phyloP scores from a whole-genome alignment of 2,113 vertebrate genomes.

The Colius striatus region DNA sequence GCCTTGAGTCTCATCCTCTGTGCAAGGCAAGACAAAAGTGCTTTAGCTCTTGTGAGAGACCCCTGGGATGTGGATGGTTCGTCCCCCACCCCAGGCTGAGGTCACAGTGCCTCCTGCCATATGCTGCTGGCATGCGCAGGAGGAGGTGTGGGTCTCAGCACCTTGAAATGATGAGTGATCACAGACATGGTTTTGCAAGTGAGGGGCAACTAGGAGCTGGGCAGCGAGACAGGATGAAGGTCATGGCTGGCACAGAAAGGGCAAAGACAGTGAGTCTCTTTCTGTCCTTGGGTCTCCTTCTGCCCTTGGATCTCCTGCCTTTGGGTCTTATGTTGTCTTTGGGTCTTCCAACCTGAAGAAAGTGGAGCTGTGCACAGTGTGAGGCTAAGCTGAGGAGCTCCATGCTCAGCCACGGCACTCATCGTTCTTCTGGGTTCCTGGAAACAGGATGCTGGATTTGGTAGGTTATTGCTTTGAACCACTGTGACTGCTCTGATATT shows the following conservation, averaged over 20 bases:
- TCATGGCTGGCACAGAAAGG: background rate
- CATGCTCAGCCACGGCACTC: fast-evolving
- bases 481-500: background rate
- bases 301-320: background rate
- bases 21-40: background rate
- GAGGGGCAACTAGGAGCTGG: background rate
- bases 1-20: background rate
- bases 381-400: background rate
- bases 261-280: background rate
- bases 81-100: background rate
- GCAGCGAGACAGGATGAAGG: background rate
- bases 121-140: background rate
- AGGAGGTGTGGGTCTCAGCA: background rate
- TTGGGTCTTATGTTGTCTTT: background rate
- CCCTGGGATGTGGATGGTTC: fast-evolving
- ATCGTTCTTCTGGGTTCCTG: background rate
- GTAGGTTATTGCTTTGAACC: background rate
- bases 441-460: background rate
- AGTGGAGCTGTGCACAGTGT: fast-evolving
- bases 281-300: background rate
- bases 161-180: background rate
- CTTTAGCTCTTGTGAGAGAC: background rate
- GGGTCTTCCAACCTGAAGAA: background rate
- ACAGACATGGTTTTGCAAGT: fast-evolving
- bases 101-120: background rate